A percentile compares a stretch with the other conserved stretches of the same genome.
phyloP scores from a whole-genome alignment of 2,797 vertebrate species.

The Tokudaia tokunoshimensis region DNA sequence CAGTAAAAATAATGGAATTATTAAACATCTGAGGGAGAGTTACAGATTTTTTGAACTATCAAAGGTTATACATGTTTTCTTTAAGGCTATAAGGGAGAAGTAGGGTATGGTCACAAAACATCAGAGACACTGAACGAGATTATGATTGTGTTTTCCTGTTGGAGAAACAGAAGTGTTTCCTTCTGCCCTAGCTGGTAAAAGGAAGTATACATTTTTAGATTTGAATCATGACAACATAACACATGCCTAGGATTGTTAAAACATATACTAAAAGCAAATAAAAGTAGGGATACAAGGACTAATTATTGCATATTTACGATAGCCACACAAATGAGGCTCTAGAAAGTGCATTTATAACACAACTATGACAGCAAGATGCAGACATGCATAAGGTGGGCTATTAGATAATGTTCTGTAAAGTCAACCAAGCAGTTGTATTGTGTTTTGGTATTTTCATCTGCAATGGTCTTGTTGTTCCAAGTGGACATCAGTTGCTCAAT shows the following conservation, averaged over 20 bases:
- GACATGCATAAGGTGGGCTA: not conserved
- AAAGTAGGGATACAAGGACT: conserved; percentile 41
- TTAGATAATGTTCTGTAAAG: conserved; percentile 18
- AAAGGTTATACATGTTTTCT: conserved; percentile 73
- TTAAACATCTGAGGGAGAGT: conserved; percentile 79
- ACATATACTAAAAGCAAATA: conserved; percentile 45
- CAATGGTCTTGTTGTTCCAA: conserved; percentile 33
- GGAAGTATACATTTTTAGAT: conserved; percentile 62
- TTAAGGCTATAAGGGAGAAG: conserved; percentile 73
- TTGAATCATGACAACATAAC: conserved; percentile 67
- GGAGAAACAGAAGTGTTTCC: conserved; percentile 8
- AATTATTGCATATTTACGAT: conserved; percentile 49
- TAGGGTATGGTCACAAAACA: conserved; percentile 55
- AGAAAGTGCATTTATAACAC: conserved; percentile 32
- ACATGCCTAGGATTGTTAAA: conserved; percentile 33
- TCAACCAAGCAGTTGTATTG: conserved; percentile 9
- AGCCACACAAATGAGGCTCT: conserved; percentile 36
- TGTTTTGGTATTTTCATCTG: conserved; percentile 57
- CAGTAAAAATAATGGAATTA: conserved; percentile 78
- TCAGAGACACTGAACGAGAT: conserved; percentile 20
- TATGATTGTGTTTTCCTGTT: conserved; percentile 52
- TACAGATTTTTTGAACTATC: conserved; percentile 72
- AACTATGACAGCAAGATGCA: not conserved
- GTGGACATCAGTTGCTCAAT: not conserved
- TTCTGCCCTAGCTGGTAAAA: conserved; percentile 12